Percentiles rank a stretch among this genome's conserved stretches.
Evolutionary conservation across 1,140 invertebrate species (phyloP).

Genomic region (Drosophila lowei): DNA sequence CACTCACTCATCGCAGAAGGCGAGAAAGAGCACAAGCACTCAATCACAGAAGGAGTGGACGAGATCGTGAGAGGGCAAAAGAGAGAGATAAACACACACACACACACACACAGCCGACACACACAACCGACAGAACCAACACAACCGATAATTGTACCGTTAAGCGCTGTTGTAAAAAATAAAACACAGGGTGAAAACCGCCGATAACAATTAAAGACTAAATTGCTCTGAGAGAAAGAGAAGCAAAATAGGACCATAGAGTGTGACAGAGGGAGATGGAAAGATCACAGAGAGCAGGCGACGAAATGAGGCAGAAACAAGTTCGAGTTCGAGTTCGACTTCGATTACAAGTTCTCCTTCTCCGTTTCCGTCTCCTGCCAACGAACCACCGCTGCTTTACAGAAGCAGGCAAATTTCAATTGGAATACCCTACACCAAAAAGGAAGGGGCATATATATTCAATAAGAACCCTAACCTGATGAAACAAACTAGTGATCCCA

Average conservation of each 20-base stretch:
- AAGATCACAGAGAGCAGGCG: constrained; percentile 6
- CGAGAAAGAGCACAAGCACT: too few relatives aligned
- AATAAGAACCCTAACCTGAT: neutral
- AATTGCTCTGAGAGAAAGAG: constrained; percentile 22
- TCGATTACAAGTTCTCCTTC: constrained; percentile 33
- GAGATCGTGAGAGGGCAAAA: neutral
- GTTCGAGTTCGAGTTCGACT: constrained; percentile 31
- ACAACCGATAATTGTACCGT: constrained; percentile 63
- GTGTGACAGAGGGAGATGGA: neutral
- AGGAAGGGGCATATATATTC: neutral
- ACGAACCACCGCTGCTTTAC: neutral
- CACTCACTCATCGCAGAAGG: too few relatives aligned
- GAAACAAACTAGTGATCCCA: too few relatives aligned
- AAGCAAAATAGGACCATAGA: neutral
- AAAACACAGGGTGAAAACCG: constrained; percentile 46
- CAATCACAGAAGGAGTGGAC: too few relatives aligned
- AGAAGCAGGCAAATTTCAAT: constrained; percentile 10
- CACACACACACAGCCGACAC: constrained; percentile 5
- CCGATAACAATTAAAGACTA: constrained; percentile 70
- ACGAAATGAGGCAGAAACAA: constrained; percentile 47
- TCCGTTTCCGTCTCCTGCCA: neutral
- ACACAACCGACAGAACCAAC: constrained; percentile 14
- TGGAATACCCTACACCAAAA: neutral
- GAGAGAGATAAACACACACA: constrained; percentile 17
- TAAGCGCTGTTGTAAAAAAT: constrained; percentile 56